Base-by-base conservation (phyloP, 2,888 invertebrate genomes). In the Aleiodes testaceus region DNA sequence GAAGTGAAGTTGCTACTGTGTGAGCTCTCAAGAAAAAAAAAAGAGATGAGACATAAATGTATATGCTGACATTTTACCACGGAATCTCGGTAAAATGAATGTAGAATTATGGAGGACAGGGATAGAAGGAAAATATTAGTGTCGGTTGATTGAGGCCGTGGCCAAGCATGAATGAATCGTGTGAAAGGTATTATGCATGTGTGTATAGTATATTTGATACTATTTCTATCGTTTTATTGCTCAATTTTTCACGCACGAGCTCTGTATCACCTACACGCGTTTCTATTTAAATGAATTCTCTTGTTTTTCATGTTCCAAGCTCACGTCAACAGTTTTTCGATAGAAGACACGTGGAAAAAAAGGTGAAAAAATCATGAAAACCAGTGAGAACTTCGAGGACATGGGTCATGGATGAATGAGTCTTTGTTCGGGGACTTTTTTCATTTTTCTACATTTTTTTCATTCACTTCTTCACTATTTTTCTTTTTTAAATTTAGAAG, bases 141-240 rank as follows among this genome's bases (percentile, higher is more conserved):
- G 71, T 72, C 66, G 68, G 74, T 66, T 72, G 74, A 75, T 77
- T 74, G 76, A 73, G 74, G 76, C 75, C 74, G 73, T 65, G 69
- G 72, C 65, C 42, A 72, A 73, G 69, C 74, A 77, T 77, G 77
- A 77, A 77, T 77, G 77, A 74, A 75, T 74, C 70, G 49, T 72
- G 75, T 75, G 77, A 77, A 77, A 77, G 75, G 77, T 69, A 65
- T 69, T 67, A 55, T 66, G 20, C 2, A 36, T 30, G 36, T 50
- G 16, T 53, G 20, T 7, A 36, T 30, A 65, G 30, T 49, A 18
- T 2, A 50, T 26, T 50, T 50, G n/a, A 49, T 69, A 14, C 44
- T 18, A 22, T 22, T 18, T 45, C 55, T 30, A n/a, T n/a, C n/a
- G 55, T 65, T 50, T 65, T 49, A 30, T 14, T 47, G 52, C 50